These are phyloP conservation scores for Oriolus oriolus DNA, from an alignment of 2,113 vertebrate species.

Conservation along the genomic window DNA sequence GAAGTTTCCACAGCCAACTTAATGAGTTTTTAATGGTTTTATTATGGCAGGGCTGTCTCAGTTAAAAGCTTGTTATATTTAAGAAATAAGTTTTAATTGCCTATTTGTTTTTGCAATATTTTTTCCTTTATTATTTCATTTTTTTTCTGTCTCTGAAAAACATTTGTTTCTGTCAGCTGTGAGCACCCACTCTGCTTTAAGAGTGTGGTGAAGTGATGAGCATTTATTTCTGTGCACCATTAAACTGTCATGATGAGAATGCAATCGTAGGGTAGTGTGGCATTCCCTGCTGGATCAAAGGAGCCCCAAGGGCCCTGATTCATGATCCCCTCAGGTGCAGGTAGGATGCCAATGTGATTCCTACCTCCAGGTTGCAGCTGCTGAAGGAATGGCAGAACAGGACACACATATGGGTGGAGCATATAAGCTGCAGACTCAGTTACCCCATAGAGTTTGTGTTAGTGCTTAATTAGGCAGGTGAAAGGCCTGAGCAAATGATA, in stretches of 20 bases:
- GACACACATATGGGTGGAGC: not conserved
- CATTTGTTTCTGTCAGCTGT: conserved; percentile 5
- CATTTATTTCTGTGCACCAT: not conserved
- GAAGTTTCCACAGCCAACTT: not conserved
- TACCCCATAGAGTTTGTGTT: rapidly evolving
- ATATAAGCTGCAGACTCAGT: not conserved
- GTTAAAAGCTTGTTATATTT: not conserved
- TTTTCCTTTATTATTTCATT: not conserved
- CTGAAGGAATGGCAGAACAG: not conserved
- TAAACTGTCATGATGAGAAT: not conserved
- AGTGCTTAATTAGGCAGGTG: not conserved
- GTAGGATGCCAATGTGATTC: not conserved
- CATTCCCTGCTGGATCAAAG: not conserved
- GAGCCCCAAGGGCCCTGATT: not conserved
- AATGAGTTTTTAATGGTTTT: not conserved
- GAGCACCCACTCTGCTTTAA: not conserved
- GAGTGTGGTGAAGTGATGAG: not conserved
- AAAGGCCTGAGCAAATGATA: not conserved
- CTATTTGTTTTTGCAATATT: not conserved
- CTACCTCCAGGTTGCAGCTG: not conserved
- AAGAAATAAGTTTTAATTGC: conserved; percentile 11
- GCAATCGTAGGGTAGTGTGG: not conserved
- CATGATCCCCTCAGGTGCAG: not conserved
- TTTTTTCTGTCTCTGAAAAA: not conserved
- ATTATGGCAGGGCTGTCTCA: not conserved